Percentiles rank a stretch among this genome's conserved stretches.
These are phyloP conservation scores for Nyctereutes procyonoides DNA, from an alignment of 2,113 vertebrate species.

Conservation along the genomic window DNA sequence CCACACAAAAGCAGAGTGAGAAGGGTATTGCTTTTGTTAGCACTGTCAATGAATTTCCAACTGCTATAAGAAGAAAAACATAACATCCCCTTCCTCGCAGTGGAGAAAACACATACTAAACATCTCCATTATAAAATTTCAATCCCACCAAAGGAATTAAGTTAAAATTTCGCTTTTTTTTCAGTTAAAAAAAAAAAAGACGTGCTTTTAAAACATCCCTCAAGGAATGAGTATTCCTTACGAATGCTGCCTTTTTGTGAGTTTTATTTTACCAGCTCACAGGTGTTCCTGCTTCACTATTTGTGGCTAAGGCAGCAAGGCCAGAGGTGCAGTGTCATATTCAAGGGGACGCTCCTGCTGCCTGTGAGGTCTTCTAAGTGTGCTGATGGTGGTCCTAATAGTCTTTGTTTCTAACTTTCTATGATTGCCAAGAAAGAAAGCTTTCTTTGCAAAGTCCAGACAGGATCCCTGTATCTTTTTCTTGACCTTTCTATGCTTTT, in stretches of 20 bases:
- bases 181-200: background rate
- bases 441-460: background rate
- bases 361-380: background rate
- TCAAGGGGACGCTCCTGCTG: background rate
- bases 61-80: background rate
- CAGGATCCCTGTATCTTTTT: background rate
- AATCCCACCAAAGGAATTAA: background rate
- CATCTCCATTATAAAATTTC: background rate
- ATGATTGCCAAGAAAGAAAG: background rate
- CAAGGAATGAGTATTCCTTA: background rate
- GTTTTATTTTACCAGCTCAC: background rate
- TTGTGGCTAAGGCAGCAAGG: background rate
- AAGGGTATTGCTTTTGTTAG: background rate
- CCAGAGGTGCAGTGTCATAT: rapidly evolving
- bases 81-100: too few relatives aligned
- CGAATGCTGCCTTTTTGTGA: background rate
- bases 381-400: rapidly evolving
- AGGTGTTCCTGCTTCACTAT: background rate
- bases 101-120: background rate
- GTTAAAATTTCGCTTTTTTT: background rate
- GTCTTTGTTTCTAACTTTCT: background rate
- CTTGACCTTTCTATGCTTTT: background rate
- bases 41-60: background rate
- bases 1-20: background rate
- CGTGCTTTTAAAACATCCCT: background rate